Evolutionary conservation across 1,140 invertebrate species (phyloP), one percentile per base, ranked within the genome.

Genomic region (Caenorhabditis tropicalis): DNA sequence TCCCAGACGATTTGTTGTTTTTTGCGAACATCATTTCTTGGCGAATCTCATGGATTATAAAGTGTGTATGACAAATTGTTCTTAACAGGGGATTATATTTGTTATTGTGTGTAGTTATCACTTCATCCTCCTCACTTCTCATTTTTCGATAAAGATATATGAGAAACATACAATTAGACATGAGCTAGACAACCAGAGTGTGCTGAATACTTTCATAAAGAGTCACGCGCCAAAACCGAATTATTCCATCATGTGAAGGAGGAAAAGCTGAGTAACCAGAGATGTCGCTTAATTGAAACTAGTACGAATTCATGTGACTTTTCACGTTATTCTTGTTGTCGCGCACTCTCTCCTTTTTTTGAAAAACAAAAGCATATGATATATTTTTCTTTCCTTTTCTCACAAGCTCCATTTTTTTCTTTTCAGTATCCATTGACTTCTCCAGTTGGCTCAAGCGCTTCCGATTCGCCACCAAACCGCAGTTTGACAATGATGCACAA

Each of bases 401-500:
- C 16, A 33, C 29, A 65, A 19, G 19, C n/a, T n/a, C n/a, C n/a
- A n/a, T n/a, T n/a, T 33, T 36, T 65, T 65, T 21, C 19, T 16
- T 84, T 84, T 80, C 83, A 84, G 83, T 84, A 84, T 29, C 58
- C 48, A 43, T 39, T 86, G 82, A 82, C 84, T 15, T 86, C 84
- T 39, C 85, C 85, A 51, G 46, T 79, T 48, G 84, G 84, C 3
- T 85, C 84, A 5, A 70, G 43, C 21, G 84, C 80, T 43, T 81
- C 84, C 29, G 84, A 81, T 43, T 85, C 84, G 46, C 84, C 84
- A 58, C 80, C 82, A 56, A 58, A 56, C 21, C 51, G 82, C 7
- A 58, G 31, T 82, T 58, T 82, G 24, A 74, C 65, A 46, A 74
- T 74, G 48, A 48, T 60, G 60, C 60, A 60, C 82, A 53, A 56